Percentiles rank a stretch among this genome's conserved stretches.
Conservation (phyloP, 1,140 invertebrate species). For the Dendroctonus valens region DNA sequence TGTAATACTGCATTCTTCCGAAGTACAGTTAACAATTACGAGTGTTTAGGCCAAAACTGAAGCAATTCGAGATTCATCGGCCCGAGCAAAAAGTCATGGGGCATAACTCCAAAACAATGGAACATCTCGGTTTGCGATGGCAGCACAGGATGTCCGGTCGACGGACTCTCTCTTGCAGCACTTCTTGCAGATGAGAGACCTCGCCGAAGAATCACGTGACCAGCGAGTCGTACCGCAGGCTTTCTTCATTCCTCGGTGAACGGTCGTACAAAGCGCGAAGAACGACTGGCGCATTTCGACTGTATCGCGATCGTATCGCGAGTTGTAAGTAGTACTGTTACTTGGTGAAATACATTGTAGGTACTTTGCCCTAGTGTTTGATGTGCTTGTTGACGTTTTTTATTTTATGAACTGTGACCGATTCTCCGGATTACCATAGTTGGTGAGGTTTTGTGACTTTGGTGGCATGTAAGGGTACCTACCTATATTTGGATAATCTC, state of each 20-base stretch:
- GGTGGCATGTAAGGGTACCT: constrained; percentile 10
- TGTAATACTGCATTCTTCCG: no score
- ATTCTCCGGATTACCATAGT: no score
- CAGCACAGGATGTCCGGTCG: constrained; percentile 37
- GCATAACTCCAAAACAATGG: constrained; percentile 17
- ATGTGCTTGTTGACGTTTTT: no score
- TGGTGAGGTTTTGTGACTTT: constrained; percentile 21
- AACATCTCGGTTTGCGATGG: constrained; percentile 13
- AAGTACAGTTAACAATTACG: no score
- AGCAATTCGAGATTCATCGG: constrained; percentile 1
- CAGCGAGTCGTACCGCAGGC: constrained; percentile 23
- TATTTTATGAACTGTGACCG: no score
- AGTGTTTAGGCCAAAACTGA: neutral
- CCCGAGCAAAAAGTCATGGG: constrained; percentile 16
- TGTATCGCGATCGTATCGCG: constrained; percentile 12
- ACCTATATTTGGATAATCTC: constrained; percentile 7
- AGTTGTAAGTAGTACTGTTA: constrained; percentile 25
- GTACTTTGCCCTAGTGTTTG: no score
- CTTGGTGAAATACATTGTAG: constrained; percentile 11
- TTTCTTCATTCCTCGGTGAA: constrained; percentile 37
- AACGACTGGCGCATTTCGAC: constrained; percentile 4
- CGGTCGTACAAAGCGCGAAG: constrained; percentile 4
- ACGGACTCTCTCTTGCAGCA: constrained; percentile 32
- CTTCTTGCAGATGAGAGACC: constrained; percentile 24
- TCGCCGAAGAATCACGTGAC: constrained; percentile 34